phyloP scores from a whole-genome alignment of 2,888 invertebrate genomes.

The Rhabditoides inermis region DNA sequence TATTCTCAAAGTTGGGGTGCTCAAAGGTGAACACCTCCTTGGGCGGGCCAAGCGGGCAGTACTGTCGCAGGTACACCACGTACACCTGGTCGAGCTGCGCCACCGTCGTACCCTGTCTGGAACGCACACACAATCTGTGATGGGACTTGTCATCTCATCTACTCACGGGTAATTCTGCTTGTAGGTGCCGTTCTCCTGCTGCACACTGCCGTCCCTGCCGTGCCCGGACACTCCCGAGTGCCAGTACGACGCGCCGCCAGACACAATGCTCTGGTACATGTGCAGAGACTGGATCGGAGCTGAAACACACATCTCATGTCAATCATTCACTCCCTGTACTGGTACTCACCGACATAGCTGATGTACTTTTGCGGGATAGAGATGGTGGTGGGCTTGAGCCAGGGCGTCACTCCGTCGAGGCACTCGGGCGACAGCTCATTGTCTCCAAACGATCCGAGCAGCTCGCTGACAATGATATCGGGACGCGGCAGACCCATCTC shows the following conservation, averaged over 20 bases:
- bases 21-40: slow-evolving; percentile 70
- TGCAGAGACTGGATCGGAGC: slow-evolving; percentile 85
- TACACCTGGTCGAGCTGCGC: slow-evolving; percentile 69
- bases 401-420: slow-evolving; percentile 56
- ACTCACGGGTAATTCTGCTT: slow-evolving; percentile 20
- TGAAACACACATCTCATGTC: no score
- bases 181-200: slow-evolving; percentile 17
- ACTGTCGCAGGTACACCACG: slow-evolving; percentile 82
- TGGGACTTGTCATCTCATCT: neutral
- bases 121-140: neutral
- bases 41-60: slow-evolving; percentile 59
- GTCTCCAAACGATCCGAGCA: slow-evolving; percentile 93
- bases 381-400: slow-evolving; percentile 53
- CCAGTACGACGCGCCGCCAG: slow-evolving; percentile 10
- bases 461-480: slow-evolving; percentile 74
- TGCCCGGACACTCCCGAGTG: slow-evolving; percentile 17
- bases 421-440: slow-evolving; percentile 92
- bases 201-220: slow-evolving; percentile 16
- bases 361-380: slow-evolving; percentile 44
- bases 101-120: slow-evolving; percentile 4
- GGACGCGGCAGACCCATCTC: slow-evolving; percentile 64
- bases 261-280: slow-evolving; percentile 55
- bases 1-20: slow-evolving; percentile 72
- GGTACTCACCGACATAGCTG: slow-evolving; percentile 23
- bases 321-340: no score